phyloP scores from a whole-genome alignment of 2,797 vertebrate genomes.

The Thaleichthys pacificus region DNA sequence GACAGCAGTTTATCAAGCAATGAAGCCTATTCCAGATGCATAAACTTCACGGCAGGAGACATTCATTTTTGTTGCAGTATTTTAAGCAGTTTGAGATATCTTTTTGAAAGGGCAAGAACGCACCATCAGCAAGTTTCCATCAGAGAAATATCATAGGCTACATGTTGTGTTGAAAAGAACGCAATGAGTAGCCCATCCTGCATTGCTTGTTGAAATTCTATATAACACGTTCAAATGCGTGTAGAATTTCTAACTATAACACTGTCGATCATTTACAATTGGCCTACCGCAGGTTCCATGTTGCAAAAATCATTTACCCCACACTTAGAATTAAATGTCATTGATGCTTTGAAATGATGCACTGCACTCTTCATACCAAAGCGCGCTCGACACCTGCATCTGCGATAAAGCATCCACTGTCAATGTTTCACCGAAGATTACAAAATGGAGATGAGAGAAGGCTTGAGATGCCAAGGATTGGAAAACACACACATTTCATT shows the following conservation, averaged over 20 bases:
- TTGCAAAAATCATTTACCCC: too few species aligned
- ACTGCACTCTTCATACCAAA: background rate
- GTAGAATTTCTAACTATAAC: too few species aligned
- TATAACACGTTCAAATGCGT: too few species aligned
- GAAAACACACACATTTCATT: background rate
- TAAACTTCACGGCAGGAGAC: too few species aligned
- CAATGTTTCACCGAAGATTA: background rate
- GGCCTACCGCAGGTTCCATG: too few species aligned
- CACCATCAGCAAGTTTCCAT: background rate
- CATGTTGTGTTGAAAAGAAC: background rate
- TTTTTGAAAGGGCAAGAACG: background rate
- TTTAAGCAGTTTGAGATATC: conserved; percentile 1
- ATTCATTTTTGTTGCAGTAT: background rate
- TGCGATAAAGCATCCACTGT: background rate
- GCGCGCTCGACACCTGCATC: conserved; percentile 11
- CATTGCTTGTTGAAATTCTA: too few species aligned
- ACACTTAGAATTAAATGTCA: too few species aligned
- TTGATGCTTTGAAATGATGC: background rate
- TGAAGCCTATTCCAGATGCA: background rate
- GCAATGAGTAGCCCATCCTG: too few species aligned
- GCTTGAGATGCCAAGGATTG: background rate
- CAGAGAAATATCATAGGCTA: background rate
- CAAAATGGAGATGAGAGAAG: conserved; percentile 2
- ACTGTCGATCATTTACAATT: too few species aligned
- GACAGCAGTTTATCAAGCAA: background rate